Conservation (phyloP, 2,113 vertebrate species). For the Ceuthmochares aereus region DNA sequence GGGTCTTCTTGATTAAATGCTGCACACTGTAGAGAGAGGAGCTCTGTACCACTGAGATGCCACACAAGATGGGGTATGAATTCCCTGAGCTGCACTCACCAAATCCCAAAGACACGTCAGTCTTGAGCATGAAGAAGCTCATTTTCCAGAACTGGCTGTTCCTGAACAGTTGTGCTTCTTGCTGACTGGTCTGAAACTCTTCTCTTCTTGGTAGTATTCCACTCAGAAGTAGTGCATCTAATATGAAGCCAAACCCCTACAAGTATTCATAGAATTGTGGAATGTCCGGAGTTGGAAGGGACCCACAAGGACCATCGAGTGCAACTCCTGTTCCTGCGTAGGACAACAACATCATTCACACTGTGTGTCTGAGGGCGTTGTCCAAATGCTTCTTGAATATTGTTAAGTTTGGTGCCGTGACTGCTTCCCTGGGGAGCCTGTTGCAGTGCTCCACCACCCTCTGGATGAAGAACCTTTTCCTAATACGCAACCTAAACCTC, state of each 20-base stretch:
- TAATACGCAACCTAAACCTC: too few relatives aligned
- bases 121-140: background rate
- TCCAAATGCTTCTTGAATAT: too few relatives aligned
- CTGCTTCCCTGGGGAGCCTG: too few relatives aligned
- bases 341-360: too few relatives aligned
- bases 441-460: too few relatives aligned
- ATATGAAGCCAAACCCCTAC: background rate
- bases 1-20: background rate
- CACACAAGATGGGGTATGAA: fast-evolving
- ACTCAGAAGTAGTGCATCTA: background rate
- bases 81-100: background rate
- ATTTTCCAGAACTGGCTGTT: background rate
- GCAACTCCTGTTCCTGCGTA: too few relatives aligned
- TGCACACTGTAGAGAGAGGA: too few relatives aligned
- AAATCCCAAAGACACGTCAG: background rate
- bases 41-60: background rate
- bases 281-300: too few relatives aligned
- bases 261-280: background rate
- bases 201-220: background rate
- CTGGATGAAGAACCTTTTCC: too few relatives aligned
- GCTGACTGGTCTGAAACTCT: background rate
- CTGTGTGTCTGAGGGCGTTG: too few relatives aligned
- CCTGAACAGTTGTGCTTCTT: background rate
- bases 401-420: too few relatives aligned
- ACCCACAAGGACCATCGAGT: too few relatives aligned